A percentile compares a stretch with the other conserved stretches of the same genome.
phyloP scores from a whole-genome alignment of 2,888 invertebrate genomes.

The Noctua janthe region DNA sequence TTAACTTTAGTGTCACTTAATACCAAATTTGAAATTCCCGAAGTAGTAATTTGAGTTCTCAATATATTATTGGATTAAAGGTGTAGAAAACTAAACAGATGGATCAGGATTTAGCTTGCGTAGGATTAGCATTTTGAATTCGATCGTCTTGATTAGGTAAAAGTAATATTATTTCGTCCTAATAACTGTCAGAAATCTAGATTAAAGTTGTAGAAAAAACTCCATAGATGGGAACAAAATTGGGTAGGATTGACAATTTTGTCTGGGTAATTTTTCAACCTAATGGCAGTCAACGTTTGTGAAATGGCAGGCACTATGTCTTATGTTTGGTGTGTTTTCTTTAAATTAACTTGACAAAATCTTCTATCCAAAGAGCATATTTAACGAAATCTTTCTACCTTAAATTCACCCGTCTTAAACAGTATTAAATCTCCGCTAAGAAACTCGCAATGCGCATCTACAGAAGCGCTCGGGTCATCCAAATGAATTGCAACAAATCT shows the following conservation, averaged over 20 bases:
- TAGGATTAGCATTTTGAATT: neutral
- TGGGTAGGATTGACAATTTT: neutral
- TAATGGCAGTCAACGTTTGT: neutral
- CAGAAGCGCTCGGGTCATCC: constrained; percentile 46
- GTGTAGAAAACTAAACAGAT: neutral
- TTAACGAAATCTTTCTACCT: neutral
- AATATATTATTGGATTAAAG: neutral
- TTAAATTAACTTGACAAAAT: neutral
- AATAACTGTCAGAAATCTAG: neutral
- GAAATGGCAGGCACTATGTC: neutral
- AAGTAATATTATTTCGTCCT: neutral
- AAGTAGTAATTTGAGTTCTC: no score
- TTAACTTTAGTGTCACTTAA: neutral
- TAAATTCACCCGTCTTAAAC: constrained; percentile 21
- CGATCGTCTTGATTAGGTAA: neutral
- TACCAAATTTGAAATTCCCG: neutral
- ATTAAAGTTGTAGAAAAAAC: neutral
- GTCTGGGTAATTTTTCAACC: neutral
- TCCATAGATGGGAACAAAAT: neutral
- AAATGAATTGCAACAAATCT: constrained; percentile 60
- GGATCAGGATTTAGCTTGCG: neutral
- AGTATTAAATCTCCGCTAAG: constrained; percentile 41
- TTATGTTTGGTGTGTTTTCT: neutral
- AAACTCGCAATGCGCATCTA: constrained; percentile 48
- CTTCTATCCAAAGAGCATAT: neutral